A percentile compares a stretch with the other conserved stretches of the same genome.
Evolutionary conservation across 2,113 vertebrate genomes (phyloP).

Genomic region (Diglossa brunneiventris): DNA sequence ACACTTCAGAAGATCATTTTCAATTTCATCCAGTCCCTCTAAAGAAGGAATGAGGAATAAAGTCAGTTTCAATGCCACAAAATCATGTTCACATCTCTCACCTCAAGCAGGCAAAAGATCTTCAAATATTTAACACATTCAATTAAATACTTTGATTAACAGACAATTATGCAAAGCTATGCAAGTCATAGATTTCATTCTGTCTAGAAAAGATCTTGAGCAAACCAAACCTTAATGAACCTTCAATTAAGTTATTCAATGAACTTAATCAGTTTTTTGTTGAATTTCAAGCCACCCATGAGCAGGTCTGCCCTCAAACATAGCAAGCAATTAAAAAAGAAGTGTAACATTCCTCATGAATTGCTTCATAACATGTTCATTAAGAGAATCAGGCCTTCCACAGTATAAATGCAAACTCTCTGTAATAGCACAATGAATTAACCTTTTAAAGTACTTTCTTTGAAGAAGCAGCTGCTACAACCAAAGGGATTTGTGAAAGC

Average conservation of each 20-base stretch:
- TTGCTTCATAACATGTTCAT: neutral
- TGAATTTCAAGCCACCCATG: neutral
- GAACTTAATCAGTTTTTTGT: neutral
- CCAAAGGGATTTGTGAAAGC: neutral
- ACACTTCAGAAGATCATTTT: slow-evolving; percentile 89
- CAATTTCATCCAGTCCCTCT: slow-evolving; percentile 83
- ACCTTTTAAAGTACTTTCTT: neutral
- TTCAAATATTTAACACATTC: neutral
- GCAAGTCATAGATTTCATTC: neutral
- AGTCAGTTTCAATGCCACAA: neutral
- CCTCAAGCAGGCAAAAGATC: neutral
- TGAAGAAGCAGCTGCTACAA: neutral
- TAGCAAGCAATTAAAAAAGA: neutral
- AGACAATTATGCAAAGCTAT: neutral
- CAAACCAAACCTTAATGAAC: neutral
- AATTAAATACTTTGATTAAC: neutral
- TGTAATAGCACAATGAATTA: neutral
- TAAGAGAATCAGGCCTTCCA: neutral
- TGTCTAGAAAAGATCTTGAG: neutral
- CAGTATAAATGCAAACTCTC: neutral
- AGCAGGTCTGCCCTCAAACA: neutral
- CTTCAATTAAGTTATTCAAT: neutral
- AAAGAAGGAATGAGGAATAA: slow-evolving; percentile 41
- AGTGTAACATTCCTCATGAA: neutral
- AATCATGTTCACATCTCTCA: neutral